Evolutionary conservation across 2,888 invertebrate genomes (phyloP), one percentile per base, ranked within the genome.

Genomic region (Hedya salicella): DNA sequence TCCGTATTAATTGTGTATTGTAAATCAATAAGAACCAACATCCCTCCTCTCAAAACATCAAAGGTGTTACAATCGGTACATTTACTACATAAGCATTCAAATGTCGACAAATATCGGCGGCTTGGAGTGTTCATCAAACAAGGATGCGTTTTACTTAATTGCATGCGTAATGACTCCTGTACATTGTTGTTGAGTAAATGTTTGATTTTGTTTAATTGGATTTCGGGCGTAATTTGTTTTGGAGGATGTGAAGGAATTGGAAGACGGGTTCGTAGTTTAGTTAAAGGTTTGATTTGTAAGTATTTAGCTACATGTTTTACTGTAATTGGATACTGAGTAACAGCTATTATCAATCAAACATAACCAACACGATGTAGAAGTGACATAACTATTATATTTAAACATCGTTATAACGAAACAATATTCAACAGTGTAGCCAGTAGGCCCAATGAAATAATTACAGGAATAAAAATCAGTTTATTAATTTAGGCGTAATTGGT

Each of bases 81-180:
- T 49, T 42, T 32, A 17, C 62, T 49, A 57, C 70, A 71, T 73
- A 77, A 75, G 69, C 72, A 78, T 80, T 78, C 77, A 76, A 78
- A 79, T 79, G 79, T 79, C 62, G 70, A 77, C 83, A 84, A 87
- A 87, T 81, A 86, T 74, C 73, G 75, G 68, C 73, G 63, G 68
- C 72, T 73, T 71, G 46, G 79, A 88, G 87, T 86, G 88, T 83
- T 82, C 69, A 46, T 80, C 82, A 88, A 87, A 88, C 85, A 86
- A 63, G 69, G 76, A 80, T 85, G 86, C 85, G 86, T 85, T 87
- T 87, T 82, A 86, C 86, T 85, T 87, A 86, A 87, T 87, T 86
- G 87, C 86, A 87, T 86, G 82, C 85, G 80, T 87, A 87, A 87
- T 87, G 87, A 85, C 79, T 79, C 67, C 75, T 69, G 73, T 71